Evolutionary conservation across 2,888 invertebrate species (phyloP), one percentile per base, ranked within the genome.

Genomic region (Pristionchus fissidentatus): DNA sequence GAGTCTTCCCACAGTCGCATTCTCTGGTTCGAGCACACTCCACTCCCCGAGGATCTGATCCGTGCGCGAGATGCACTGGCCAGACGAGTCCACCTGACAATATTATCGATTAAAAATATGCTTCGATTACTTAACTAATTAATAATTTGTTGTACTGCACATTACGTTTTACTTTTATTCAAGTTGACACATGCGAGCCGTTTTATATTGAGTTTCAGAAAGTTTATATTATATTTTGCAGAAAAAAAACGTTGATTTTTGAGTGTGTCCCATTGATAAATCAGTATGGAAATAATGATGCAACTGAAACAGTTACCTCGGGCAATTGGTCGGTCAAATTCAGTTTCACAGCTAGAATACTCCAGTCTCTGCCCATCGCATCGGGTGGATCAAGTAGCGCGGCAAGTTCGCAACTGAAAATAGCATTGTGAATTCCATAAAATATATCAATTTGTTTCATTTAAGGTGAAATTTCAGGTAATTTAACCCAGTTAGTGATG

Each of bases 321-420:
- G 94, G 94, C 82, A 94, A 90, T 84, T 93, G 93, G 87, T 95
- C 94, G 22, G 94, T 92, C 85, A 94, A 91, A 26, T 94, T 94
- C n/a, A 94, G 91, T 55, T 93, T 92, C 35, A 94, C 93, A 3
- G 94, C 94, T 84, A 94, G 90, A 86, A 94, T 92, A 88, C 94
- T 94, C 94, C 94, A 94, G 90, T 94, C 94, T 32, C 93, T 91
- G 55, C 94, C 94, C 92, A 94, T 93, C 0, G 93, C 92, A 86
- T 94, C 94, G 3, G 93, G 92, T 0, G 94, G 93, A 89, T 94
- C 94, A 55, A 94, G 92, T 29, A 94, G 89, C 32, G 92, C 87
- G 84, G 94, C 93, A 62, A 94, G 90, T 83, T 92, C 91, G 85
- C 93, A n/a, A n/a, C n/a, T n/a, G n/a, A n/a, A n/a, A n/a, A n/a